Conservation (phyloP, 2,888 invertebrate species). For the Sarcophaga carnaria region DNA sequence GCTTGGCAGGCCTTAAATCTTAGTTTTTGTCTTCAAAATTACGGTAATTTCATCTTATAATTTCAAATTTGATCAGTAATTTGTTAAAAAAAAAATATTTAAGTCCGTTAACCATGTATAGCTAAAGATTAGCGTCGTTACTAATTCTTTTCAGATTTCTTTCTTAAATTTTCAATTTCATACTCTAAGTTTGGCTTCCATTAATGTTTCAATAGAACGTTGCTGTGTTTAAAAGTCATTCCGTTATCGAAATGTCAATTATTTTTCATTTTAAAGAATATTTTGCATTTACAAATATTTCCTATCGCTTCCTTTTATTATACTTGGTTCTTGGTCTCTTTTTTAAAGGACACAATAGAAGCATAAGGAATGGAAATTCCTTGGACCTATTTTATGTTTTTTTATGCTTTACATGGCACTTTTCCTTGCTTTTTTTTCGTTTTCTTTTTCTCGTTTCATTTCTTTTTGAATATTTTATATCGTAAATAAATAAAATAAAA, state of each 20-base stretch:
- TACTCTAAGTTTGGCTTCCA: too few species aligned
- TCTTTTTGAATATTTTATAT: conserved; percentile 22
- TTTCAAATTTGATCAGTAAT: too few species aligned
- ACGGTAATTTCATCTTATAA: too few species aligned
- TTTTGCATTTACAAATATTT: neutral
- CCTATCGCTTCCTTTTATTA: neutral
- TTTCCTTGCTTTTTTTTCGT: neutral
- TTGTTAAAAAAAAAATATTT: too few species aligned
- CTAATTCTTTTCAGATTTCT: too few species aligned
- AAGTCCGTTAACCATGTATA: too few species aligned
- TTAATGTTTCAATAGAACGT: neutral
- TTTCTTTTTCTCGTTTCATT: neutral
- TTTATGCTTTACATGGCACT: neutral
- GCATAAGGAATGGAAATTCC: neutral
- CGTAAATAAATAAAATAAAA: conserved; percentile 34
- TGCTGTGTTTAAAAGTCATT: neutral
- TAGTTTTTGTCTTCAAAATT: too few species aligned
- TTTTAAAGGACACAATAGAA: neutral
- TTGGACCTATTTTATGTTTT: neutral
- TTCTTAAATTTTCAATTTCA: too few species aligned
- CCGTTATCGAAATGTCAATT: neutral
- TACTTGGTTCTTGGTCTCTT: too few species aligned
- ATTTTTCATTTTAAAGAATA: neutral
- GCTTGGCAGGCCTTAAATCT: too few species aligned
- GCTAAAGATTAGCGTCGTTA: too few species aligned